phyloP scores from a whole-genome alignment of 2,888 invertebrate species.

The Priocnemis perturbator region DNA sequence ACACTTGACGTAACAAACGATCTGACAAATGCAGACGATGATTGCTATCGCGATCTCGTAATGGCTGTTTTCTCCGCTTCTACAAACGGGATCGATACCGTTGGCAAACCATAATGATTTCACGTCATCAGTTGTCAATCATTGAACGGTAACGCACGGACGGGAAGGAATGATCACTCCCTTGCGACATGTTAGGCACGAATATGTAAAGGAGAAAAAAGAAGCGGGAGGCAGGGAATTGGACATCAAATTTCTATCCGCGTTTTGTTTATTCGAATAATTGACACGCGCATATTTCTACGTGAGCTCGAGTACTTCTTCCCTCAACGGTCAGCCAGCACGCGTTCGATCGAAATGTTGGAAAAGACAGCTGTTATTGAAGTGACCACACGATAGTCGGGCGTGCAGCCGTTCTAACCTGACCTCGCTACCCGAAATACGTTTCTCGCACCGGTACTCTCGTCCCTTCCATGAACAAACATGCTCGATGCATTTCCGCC shows the following conservation, averaged over 20 bases:
- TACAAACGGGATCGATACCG: not conserved
- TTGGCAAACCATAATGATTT: not conserved
- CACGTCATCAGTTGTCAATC: too few relatives aligned
- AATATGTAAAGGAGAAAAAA: too few relatives aligned
- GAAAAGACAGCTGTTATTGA: constrained; percentile 66
- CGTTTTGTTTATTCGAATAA: too few relatives aligned
- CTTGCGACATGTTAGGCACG: too few relatives aligned
- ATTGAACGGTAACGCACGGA: too few relatives aligned
- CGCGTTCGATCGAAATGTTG: constrained; percentile 50
- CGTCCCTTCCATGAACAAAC: constrained; percentile 59
- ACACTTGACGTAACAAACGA: constrained; percentile 12
- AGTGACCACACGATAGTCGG: constrained; percentile 63
- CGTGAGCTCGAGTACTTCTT: not conserved
- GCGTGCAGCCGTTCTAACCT: constrained; percentile 53
- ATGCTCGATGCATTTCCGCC: constrained; percentile 57
- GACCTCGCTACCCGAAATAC: constrained; percentile 59
- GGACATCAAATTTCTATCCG: too few relatives aligned
- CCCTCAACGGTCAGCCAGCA: constrained; percentile 32
- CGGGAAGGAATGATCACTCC: too few relatives aligned
- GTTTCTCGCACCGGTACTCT: constrained; percentile 50
- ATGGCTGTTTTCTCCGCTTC: constrained; percentile 35
- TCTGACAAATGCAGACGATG: not conserved
- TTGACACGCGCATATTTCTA: too few relatives aligned
- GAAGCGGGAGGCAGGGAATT: too few relatives aligned
- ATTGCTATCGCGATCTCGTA: constrained; percentile 33